These are phyloP conservation scores for Alouatta palliata DNA, from an alignment of 2,113 vertebrate genomes.

Conservation along the genomic window DNA sequence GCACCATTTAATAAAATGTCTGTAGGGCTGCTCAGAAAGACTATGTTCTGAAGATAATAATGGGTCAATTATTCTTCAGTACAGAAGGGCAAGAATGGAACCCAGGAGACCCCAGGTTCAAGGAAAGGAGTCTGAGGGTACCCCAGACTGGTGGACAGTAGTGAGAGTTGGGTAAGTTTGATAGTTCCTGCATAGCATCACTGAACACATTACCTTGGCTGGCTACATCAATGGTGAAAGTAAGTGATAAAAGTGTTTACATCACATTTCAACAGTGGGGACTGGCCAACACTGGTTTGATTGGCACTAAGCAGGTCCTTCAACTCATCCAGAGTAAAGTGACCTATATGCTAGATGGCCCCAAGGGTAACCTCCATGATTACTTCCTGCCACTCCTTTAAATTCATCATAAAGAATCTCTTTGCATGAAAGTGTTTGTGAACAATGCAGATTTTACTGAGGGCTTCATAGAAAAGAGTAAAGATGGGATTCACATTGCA, in stretches of 20 bases:
- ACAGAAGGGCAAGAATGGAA: neutral
- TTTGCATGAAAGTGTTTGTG: neutral
- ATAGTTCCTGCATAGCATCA: neutral
- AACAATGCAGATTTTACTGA: constrained; percentile 32
- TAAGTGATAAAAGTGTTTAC: neutral
- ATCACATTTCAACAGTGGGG: neutral
- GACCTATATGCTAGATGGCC: neutral
- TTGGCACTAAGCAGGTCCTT: neutral
- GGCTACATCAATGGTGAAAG: neutral
- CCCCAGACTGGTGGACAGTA: neutral
- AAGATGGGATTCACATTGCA: neutral
- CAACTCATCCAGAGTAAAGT: neutral
- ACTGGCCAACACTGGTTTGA: neutral
- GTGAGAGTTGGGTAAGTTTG: neutral
- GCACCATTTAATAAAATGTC: neutral
- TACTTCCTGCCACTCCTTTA: neutral
- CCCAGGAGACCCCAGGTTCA: neutral
- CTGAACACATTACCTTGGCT: neutral
- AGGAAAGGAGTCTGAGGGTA: neutral
- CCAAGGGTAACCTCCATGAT: neutral
- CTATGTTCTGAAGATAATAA: neutral
- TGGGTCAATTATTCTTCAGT: neutral
- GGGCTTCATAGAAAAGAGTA: neutral
- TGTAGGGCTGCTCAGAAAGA: neutral
- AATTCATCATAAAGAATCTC: neutral